phyloP scores from a whole-genome alignment of 2,797 vertebrate genomes.

The Pangasius macronema region DNA sequence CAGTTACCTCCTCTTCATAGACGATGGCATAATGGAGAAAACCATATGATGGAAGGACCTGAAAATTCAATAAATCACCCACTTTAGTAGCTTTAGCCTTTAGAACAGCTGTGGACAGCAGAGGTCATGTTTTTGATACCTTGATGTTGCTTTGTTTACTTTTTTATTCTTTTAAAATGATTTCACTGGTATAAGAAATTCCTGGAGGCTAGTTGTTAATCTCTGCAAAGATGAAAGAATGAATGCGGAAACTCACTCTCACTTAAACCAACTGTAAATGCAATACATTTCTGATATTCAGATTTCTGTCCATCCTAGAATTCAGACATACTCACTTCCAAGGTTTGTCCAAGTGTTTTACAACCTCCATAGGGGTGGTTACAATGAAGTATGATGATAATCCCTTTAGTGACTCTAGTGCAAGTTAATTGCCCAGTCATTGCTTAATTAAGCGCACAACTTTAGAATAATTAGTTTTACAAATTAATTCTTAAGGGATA shows the following conservation, averaged over 20 bases:
- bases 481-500: slow-evolving; percentile 15
- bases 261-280: not conserved
- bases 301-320: not conserved
- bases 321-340: not conserved
- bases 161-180: not conserved
- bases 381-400: not conserved
- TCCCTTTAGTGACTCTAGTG: slow-evolving; percentile 14
- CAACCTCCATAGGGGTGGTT: too few species aligned
- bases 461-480: not conserved
- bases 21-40: not conserved
- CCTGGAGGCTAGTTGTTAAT: not conserved
- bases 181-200: not conserved
- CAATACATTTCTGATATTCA: not conserved
- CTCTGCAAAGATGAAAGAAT: not conserved
- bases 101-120: not conserved
- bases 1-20: not conserved
- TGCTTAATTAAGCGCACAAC: slow-evolving; percentile 3
- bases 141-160: not conserved
- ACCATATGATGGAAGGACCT: not conserved
- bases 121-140: not conserved
- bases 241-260: not conserved
- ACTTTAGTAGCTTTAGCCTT: not conserved
- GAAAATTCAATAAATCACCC: not conserved
- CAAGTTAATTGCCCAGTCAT: slow-evolving; percentile 18
- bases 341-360: not conserved